Percentiles rank a stretch among this genome's conserved stretches.
phyloP scores from a whole-genome alignment of 2,113 vertebrate species.

The Rhombomys opimus region DNA sequence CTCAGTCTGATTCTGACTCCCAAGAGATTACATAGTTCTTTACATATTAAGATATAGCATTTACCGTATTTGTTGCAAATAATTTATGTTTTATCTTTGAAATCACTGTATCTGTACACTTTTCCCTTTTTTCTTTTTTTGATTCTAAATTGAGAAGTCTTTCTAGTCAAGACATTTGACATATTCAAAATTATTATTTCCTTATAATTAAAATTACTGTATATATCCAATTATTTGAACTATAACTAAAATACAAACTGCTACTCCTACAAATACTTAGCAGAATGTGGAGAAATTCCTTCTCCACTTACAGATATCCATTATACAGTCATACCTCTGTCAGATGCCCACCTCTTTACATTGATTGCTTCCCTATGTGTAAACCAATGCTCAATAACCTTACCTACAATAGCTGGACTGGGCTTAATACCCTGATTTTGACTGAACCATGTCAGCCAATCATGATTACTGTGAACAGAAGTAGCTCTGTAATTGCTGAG shows the following conservation, averaged over 20 bases:
- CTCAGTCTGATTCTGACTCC: not conserved
- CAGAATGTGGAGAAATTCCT: not conserved
- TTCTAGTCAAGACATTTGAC: not conserved
- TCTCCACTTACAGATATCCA: not conserved
- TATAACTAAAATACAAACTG: not conserved
- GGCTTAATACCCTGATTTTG: not conserved
- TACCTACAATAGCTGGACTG: not conserved
- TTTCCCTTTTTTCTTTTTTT: not conserved
- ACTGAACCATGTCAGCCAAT: not conserved
- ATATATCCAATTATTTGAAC: not conserved
- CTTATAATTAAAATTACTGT: not conserved
- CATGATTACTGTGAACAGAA: not conserved
- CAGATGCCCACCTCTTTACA: not conserved
- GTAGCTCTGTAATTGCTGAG: not conserved
- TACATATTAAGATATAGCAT: not conserved
- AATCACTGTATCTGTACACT: not conserved
- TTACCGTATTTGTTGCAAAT: not conserved
- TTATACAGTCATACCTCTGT: not conserved
- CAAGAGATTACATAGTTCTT: not conserved
- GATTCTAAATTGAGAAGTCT: slow-evolving; percentile 30
- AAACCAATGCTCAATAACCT: not conserved
- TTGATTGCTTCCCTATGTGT: not conserved
- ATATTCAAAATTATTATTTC: not conserved
- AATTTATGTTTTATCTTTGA: not conserved
- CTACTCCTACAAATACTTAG: not conserved